A percentile compares a stretch with the other conserved stretches of the same genome.
phyloP scores from a whole-genome alignment of 2,113 vertebrate genomes.

The Heptranchias perlo region DNA sequence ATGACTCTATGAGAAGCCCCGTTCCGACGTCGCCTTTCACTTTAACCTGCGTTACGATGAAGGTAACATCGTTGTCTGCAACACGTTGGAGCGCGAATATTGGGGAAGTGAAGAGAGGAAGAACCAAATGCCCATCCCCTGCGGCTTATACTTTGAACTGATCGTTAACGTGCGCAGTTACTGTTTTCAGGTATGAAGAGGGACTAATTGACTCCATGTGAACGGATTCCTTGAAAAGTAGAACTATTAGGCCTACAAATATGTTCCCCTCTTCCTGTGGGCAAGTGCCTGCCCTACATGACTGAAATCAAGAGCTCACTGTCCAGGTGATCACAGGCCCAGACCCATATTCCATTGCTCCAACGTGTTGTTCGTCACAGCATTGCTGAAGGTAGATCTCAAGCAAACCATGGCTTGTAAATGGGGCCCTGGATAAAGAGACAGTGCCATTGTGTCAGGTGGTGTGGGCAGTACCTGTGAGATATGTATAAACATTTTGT shows the following conservation, averaged over 20 bases:
- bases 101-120: conserved; percentile 42
- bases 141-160: conserved; percentile 37
- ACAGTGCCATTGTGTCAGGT: background rate
- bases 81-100: conserved; percentile 36
- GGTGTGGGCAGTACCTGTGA: background rate
- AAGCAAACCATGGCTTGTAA: no score
- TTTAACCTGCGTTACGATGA: conserved; percentile 42
- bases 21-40: conserved; percentile 41
- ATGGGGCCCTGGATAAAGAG: background rate
- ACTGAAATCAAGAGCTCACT: background rate
- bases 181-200: conserved; percentile 39
- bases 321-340: background rate
- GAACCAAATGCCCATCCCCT: conserved; percentile 30
- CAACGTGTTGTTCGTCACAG: background rate
- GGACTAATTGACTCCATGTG: background rate
- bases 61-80: conserved; percentile 39
- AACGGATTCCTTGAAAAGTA: no score
- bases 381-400: background rate
- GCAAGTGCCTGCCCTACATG: background rate
- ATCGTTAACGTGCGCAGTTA: conserved; percentile 21
- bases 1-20: no score
- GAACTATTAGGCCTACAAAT: no score
- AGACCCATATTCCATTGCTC: background rate
- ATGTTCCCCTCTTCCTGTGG: background rate
- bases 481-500: background rate